These are phyloP conservation scores for Cyclopterus lumpus DNA, from an alignment of 2,797 vertebrate species.

Conservation along the genomic window DNA sequence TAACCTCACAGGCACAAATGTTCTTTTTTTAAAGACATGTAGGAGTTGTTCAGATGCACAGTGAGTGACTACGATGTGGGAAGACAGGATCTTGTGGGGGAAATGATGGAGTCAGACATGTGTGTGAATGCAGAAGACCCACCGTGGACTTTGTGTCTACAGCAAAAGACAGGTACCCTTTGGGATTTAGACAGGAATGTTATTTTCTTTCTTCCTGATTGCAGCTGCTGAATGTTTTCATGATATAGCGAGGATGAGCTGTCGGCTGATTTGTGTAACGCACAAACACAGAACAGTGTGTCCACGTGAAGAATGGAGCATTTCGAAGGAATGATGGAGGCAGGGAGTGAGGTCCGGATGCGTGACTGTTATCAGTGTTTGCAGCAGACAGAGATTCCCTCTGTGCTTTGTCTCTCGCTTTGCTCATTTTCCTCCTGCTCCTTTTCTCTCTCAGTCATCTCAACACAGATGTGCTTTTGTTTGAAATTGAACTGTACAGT, in stretches of 20 bases:
- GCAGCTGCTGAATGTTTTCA: conserved; percentile 39
- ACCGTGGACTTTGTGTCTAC: conserved; percentile 10
- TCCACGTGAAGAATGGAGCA: conserved; percentile 68
- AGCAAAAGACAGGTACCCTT: conserved; percentile 31
- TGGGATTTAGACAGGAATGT: conserved; percentile 64
- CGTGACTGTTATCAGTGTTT: conserved; percentile 84
- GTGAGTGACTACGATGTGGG: neutral
- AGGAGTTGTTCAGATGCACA: too few species aligned
- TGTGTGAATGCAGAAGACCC: neutral
- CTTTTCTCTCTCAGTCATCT: conserved; percentile 51
- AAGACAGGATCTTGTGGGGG: neutral
- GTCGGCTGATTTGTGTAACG: conserved; percentile 45
- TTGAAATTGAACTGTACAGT: conserved; percentile 61
- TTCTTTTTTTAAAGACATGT: neutral
- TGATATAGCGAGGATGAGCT: conserved; percentile 37
- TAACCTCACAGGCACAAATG: neutral
- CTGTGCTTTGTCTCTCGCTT: conserved; percentile 74
- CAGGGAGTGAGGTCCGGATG: conserved; percentile 72
- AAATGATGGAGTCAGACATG: conserved; percentile 1
- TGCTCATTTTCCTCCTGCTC: conserved; percentile 54
- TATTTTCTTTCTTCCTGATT: conserved; percentile 27
- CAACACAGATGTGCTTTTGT: conserved; percentile 77
- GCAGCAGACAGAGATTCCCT: conserved; percentile 74
- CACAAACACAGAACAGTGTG: conserved; percentile 63
- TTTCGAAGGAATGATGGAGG: conserved; percentile 71